Base-by-base conservation (phyloP, 2,113 vertebrate species). In the Megalops atlanticus region DNA sequence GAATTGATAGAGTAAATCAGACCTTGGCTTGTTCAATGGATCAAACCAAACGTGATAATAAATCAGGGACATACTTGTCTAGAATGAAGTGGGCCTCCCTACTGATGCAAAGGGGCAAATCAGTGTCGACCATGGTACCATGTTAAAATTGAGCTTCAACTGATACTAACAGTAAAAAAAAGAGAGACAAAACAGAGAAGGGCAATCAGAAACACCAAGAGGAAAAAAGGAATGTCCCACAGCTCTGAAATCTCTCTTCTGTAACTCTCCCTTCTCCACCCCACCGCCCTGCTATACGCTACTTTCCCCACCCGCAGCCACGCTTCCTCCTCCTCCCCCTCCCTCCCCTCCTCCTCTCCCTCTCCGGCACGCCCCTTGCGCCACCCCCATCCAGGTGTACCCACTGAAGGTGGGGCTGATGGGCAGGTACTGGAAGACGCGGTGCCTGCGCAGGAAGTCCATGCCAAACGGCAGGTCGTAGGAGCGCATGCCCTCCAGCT, bases 381-480 rank as follows among this genome's bases (percentile, higher is more conserved):
- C 80, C 91, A 92, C 86, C 88, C 86, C 83, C 90, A 94, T 93
- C 95, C 96, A 97, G 0, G 92, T 91, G 91, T 98, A 99, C 35
- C 97, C 97, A 10, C 89, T 24, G 74, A 99, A 99, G 58, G 96
- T 95, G 1, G 98, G 98, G 89, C 98, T 98, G 92, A 99, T 94
- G 77, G 98, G 98, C 73, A 99, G 77, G 91, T 98, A 96, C 89
- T 94, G 95, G 93, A 99, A 98, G 87, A 96, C 86, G 3, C 87
- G 80, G 89, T 96, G 92, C 76, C 95, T 95, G 76, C 91, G 94
- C 78, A 99, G 92, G 31, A 97, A 91, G 92, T 95, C 94, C 98
- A 99, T 99, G 86, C 96, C 97, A 72, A 99, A 96, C 0, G 98
- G 98, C 80, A 99, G 89, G 86, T 99, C 97, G 0, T 99, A 99